A percentile compares a stretch with the other conserved stretches of the same genome.
Conservation (phyloP, 35 echinoderm and acorn worm genomes). For the Lytechinus variegatus region DNA sequence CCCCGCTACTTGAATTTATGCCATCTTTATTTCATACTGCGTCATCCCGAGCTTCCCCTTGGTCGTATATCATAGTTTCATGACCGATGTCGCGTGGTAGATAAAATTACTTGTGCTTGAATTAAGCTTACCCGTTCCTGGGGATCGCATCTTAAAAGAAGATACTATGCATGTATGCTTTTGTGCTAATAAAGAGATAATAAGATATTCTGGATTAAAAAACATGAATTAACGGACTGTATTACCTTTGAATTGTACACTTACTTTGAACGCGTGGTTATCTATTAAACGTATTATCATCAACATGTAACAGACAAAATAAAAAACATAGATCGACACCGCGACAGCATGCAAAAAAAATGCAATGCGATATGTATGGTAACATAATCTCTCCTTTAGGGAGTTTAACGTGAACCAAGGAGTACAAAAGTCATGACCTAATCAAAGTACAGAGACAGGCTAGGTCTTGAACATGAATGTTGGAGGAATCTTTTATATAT, state of each 20-base stretch:
- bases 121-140: no score
- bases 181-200: no score
- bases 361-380: neutral
- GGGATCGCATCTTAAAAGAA: no score
- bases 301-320: no score
- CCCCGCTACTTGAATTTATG: neutral
- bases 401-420: neutral
- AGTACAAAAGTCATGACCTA: neutral
- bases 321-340: neutral
- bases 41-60: neutral
- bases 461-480: neutral
- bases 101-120: neutral
- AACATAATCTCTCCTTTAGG: neutral
- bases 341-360: neutral
- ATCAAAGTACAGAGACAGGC: neutral
- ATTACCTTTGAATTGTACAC: no score
- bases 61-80: neutral
- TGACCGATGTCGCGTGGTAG: neutral
- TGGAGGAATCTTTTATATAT: neutral
- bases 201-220: no score
- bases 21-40: neutral
- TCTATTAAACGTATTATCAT: no score
- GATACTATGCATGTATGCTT: no score
- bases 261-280: no score
- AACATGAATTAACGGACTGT: no score